These are phyloP conservation scores for Dione juno DNA, from an alignment of 2,888 invertebrate species.

Conservation along the genomic window DNA sequence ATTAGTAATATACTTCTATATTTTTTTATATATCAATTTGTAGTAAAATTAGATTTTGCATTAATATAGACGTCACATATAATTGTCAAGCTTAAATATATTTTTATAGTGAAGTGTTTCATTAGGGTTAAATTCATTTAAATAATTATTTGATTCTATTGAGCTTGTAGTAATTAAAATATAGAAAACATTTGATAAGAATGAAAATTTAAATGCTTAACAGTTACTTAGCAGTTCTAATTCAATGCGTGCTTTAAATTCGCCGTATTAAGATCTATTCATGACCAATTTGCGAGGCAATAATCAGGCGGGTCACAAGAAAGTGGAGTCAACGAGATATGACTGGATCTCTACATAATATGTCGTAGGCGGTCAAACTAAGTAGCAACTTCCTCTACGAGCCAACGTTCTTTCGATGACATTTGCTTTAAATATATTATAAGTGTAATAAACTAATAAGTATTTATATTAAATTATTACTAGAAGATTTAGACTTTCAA, in stretches of 20 bases:
- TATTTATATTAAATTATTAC: not conserved
- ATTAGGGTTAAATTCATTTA: no score
- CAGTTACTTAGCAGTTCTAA: not conserved
- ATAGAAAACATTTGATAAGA: no score
- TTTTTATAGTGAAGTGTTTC: no score
- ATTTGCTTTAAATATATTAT: constrained; percentile 23
- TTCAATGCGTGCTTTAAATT: not conserved
- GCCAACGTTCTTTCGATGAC: constrained; percentile 9
- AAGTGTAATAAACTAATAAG: not conserved
- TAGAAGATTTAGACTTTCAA: no score
- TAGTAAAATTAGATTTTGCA: no score
- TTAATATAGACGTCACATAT: no score
- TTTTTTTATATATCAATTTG: no score
- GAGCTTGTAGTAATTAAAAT: no score
- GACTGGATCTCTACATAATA: constrained; percentile 46
- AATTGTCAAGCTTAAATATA: no score
- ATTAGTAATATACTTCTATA: no score
- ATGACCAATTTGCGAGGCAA: constrained; percentile 25
- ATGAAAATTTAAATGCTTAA: constrained; percentile 20
- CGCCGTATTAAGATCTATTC: constrained; percentile 14
- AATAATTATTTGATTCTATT: no score
- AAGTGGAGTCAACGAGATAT: constrained; percentile 50
- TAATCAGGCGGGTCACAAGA: constrained; percentile 42
- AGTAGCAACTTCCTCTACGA: constrained; percentile 60
- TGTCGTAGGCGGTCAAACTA: constrained; percentile 56